Evolutionary conservation across 2,888 invertebrate genomes (phyloP).

Genomic region (Leptinotarsa peninsularis): DNA sequence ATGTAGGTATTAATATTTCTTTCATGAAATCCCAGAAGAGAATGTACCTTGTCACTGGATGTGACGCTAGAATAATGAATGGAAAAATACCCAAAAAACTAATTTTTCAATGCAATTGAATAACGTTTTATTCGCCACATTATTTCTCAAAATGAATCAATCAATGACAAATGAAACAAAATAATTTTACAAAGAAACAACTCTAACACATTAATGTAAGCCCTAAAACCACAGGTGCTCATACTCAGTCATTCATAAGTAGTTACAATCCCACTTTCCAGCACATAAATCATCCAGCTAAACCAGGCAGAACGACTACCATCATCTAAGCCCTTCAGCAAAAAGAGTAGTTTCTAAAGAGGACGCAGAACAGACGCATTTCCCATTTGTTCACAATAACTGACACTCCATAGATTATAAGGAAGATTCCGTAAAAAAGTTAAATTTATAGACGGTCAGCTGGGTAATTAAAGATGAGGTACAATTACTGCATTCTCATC

Average conservation of each 20-base stretch:
- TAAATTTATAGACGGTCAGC: conserved; percentile 18
- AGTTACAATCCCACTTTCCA: conserved; percentile 12
- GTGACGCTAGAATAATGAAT: too few species aligned
- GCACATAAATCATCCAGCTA: conserved; percentile 15
- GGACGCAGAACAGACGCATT: conserved; percentile 10
- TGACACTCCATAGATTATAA: conserved; percentile 25
- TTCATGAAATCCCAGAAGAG: too few species aligned
- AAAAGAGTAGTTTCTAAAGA: conserved; percentile 15
- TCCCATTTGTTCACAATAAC: conserved; percentile 11
- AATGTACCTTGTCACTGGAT: too few species aligned
- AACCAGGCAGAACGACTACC: conserved; percentile 1
- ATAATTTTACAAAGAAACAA: background rate
- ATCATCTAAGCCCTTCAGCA: conserved; percentile 7
- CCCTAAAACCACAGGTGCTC: background rate
- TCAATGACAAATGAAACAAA: background rate
- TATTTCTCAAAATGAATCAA: background rate
- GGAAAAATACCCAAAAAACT: too few species aligned
- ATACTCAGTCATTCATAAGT: background rate
- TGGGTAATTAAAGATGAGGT: conserved; percentile 31
- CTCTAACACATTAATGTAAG: background rate
- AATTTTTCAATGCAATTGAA: too few species aligned
- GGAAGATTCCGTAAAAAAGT: conserved; percentile 18
- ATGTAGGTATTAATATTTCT: too few species aligned
- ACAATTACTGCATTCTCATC: conserved; percentile 27
- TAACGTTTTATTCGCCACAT: too few species aligned